Base-by-base conservation (phyloP, 1,140 invertebrate species). In the Archegozetes longisetosus region DNA sequence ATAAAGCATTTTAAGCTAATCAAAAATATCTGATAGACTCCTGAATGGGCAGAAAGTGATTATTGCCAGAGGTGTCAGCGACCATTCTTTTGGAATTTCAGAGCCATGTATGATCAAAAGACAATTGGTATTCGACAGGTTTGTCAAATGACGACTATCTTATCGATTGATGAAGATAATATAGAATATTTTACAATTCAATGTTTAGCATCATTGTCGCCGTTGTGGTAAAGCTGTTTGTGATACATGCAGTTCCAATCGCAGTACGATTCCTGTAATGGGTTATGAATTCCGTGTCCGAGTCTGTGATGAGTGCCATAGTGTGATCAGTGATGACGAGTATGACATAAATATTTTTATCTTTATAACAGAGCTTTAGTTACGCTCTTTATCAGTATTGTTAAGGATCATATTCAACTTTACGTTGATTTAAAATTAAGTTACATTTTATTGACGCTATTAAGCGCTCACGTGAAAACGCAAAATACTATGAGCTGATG, bases 81-180 rank as follows among this genome's bases (percentile, higher is more conserved):
- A 64, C 95, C 95, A 23, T 98, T 97, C 72, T 98, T 98, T 72
- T 99, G 95, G 94, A 98, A 98, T 73, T 79, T 97, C 25, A 81
- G 86, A 65, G 90, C 87, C 9, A 98, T 99, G 92, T 91, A 96
- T 84, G 89, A 96, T 69, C 86, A 89, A 72, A 85, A 90, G 70
- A 88, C 88, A 69, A 75, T 97, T 47, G 92, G 90, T 65, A 73
- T 83, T 66, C 77, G 92, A 55, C 92, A 96, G 74, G 66, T 28
- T 61, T 25, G 54, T 40, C 4, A 23, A 58, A 24, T 9, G 14
- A 25, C 4, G 1, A 24, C 14, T 50, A 20, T 2, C 1, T 62
- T 63, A 12, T 22, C 2, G n/a, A 55, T 25, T 1, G 29, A 57
- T 49, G 13, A 25, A 54, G 14, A 23, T 54, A 12, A 23, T 52